These are phyloP conservation scores for Pyrrhia umbra DNA, from an alignment of 2,888 invertebrate species.

Conservation along the genomic window DNA sequence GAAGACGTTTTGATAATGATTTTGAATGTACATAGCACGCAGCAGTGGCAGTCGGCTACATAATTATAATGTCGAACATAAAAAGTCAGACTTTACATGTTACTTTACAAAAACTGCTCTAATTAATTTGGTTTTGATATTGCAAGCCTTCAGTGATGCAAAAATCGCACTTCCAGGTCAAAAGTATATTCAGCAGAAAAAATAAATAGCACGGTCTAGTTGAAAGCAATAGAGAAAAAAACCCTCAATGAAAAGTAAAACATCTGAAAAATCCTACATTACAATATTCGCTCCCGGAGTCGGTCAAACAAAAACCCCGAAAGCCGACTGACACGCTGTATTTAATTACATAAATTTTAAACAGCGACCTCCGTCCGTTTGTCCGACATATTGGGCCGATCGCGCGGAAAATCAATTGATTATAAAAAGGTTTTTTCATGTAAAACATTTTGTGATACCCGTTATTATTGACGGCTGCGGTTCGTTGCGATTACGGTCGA, in stretches of 20 bases:
- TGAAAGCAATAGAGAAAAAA: not conserved
- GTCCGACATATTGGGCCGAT: slow-evolving; percentile 69
- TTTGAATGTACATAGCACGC: no score
- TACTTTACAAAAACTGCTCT: no score
- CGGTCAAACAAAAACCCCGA: slow-evolving; percentile 63
- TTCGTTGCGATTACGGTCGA: slow-evolving; percentile 50
- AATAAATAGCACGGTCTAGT: not conserved
- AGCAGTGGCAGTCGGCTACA: no score
- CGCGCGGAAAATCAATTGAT: slow-evolving; percentile 73
- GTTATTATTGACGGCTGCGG: slow-evolving; percentile 62
- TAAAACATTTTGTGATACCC: slow-evolving; percentile 68
- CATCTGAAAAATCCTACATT: slow-evolving; percentile 22
- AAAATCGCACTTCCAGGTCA: no score
- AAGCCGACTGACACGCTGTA: slow-evolving; percentile 68
- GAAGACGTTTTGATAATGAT: no score
- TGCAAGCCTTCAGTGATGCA: no score
- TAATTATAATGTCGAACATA: no score
- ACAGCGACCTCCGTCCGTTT: slow-evolving; percentile 67
- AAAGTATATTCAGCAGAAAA: no score
- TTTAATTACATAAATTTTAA: slow-evolving; percentile 72
- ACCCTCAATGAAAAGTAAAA: not conserved
- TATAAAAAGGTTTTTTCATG: slow-evolving; percentile 72
- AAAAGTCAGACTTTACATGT: no score
- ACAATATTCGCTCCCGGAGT: slow-evolving; percentile 37
- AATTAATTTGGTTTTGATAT: no score